Evolutionary conservation across 2,888 invertebrate species (phyloP).

Genomic region (Graphium colonna): DNA sequence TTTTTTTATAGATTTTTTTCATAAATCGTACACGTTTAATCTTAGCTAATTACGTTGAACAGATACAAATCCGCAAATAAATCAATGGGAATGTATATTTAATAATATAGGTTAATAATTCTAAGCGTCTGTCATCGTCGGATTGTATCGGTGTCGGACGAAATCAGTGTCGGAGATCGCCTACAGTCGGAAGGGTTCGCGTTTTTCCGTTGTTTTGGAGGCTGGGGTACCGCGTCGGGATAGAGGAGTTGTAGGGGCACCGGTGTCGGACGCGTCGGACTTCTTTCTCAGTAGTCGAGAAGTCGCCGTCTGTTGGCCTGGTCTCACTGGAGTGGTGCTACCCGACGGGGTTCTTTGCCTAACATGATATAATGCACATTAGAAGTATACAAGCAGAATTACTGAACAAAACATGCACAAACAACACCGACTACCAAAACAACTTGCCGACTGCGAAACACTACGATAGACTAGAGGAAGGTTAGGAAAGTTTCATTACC

Average conservation of each 20-base stretch:
- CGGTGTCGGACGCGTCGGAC: slow-evolving; percentile 84
- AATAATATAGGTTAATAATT: slow-evolving; percentile 27
- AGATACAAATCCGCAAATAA: slow-evolving; percentile 29
- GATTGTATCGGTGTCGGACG: neutral
- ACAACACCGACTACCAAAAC: slow-evolving; percentile 31
- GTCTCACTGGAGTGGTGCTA: slow-evolving; percentile 85
- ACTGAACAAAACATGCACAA: slow-evolving; percentile 21
- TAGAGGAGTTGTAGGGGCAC: slow-evolving; percentile 69
- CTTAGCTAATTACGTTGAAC: slow-evolving; percentile 33
- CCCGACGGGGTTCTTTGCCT: slow-evolving; percentile 89
- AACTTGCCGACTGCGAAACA: slow-evolving; percentile 22
- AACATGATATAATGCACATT: slow-evolving; percentile 23
- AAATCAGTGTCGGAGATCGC: slow-evolving; percentile 41
- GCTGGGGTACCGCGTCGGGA: slow-evolving; percentile 65
- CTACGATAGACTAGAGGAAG: slow-evolving; percentile 7
- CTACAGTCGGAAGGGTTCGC: slow-evolving; percentile 88
- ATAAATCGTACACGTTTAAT: slow-evolving; percentile 11
- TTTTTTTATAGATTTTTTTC: slow-evolving; percentile 22
- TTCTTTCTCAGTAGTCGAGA: slow-evolving; percentile 83
- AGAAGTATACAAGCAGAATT: slow-evolving; percentile 25
- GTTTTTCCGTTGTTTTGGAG: slow-evolving; percentile 74
- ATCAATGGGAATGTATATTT: slow-evolving; percentile 23
- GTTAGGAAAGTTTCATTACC: slow-evolving; percentile 51
- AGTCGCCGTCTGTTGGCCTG: slow-evolving; percentile 82
- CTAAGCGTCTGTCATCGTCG: slow-evolving; percentile 50